Conservation (phyloP, 2,113 vertebrate genomes). For the Gymnorhina tibicen region DNA sequence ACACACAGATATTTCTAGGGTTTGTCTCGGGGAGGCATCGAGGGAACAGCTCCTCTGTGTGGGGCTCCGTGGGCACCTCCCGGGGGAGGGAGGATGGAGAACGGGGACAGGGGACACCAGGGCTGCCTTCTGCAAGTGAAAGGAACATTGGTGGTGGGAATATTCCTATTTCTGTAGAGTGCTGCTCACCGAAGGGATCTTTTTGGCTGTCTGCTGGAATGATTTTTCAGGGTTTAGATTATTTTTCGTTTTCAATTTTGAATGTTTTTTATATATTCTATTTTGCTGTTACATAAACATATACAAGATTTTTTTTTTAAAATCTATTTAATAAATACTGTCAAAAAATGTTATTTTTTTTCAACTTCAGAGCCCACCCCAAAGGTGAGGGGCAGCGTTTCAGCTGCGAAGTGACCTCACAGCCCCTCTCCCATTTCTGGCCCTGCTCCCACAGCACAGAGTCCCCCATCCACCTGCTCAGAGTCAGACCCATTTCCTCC, state of each 20-base stretch:
- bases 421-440: not conserved
- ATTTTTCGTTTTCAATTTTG: not conserved
- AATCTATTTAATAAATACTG: not conserved
- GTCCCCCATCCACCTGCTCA: not conserved
- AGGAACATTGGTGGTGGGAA: not conserved
- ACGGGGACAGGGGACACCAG: accelerated
- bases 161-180: not conserved
- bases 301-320: too few relatives aligned
- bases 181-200: not conserved
- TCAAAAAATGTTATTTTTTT: accelerated
- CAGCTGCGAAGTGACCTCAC: accelerated
- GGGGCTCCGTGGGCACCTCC: not conserved
- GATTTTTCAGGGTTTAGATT: not conserved
- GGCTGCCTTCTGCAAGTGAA: not conserved
- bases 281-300: not conserved
- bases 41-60: not conserved
- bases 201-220: not conserved
- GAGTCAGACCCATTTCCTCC: not conserved
- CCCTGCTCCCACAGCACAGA: not conserved
- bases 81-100: not conserved
- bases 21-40: accelerated
- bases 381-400: not conserved
- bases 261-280: not conserved
- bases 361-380: not conserved
- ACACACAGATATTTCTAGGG: not conserved